Percentiles rank a stretch among this genome's conserved stretches.
These are phyloP conservation scores for Drosophila ohnishii DNA, from an alignment of 1,140 invertebrate species.

Conservation along the genomic window DNA sequence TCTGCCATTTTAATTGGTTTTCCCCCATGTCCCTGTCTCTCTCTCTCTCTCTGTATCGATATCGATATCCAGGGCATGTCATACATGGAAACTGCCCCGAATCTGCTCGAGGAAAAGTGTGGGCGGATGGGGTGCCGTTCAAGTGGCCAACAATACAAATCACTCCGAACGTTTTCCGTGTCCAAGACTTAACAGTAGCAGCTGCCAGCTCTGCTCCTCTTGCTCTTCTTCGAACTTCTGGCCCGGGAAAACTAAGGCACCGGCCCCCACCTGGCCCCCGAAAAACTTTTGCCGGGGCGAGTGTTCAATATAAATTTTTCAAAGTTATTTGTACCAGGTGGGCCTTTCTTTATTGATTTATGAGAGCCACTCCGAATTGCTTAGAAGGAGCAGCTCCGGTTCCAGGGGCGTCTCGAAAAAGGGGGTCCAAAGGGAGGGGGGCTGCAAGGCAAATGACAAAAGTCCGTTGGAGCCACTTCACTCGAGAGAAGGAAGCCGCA, in stretches of 20 bases:
- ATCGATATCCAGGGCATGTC: conserved; percentile 39
- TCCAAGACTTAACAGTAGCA: conserved; percentile 50
- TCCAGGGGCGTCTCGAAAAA: conserved; percentile 8
- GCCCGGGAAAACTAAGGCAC: conserved; percentile 16
- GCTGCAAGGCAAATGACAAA: conserved; percentile 66
- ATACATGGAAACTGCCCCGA: conserved; percentile 26
- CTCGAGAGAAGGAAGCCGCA: conserved; percentile 61
- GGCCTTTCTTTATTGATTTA: conserved; percentile 76
- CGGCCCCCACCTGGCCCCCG: conserved; percentile 24
- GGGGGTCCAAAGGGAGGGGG: neutral
- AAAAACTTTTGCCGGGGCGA: conserved; percentile 44
- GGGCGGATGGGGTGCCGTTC: neutral
- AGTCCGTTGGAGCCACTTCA: conserved; percentile 24
- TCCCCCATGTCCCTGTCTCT: conserved; percentile 1
- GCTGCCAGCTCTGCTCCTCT: conserved; percentile 29
- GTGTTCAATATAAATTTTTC: conserved; percentile 73
- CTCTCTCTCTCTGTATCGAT: conserved; percentile 7
- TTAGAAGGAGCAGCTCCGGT: conserved; percentile 23
- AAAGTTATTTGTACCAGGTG: conserved; percentile 78
- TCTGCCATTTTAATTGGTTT: conserved; percentile 22
- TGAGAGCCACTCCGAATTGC: conserved; percentile 48
- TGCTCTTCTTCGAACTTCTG: neutral
- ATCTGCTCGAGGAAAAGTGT: conserved; percentile 10
- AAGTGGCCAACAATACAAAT: conserved; percentile 47
- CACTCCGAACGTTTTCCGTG: conserved; percentile 32